Base-by-base conservation (phyloP, 1,140 invertebrate genomes). In the Zaprionus kolodkinae region DNA sequence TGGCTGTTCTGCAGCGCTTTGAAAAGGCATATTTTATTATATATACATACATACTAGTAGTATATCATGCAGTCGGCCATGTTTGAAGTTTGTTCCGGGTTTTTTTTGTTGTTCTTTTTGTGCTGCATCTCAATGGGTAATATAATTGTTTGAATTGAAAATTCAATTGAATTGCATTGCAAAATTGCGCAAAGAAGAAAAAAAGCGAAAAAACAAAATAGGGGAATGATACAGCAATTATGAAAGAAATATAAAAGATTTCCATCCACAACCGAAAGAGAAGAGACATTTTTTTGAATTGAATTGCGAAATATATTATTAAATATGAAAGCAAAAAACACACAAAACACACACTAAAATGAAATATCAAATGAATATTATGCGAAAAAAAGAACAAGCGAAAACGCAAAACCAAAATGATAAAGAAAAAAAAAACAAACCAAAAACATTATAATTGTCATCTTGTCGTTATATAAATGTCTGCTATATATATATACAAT, bases 391-490 rank as follows among this genome's bases (percentile, higher is more conserved):
- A 21, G 21, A 62, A 70, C 27, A 30, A 30, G 17, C 25, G 54
- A 62, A 71, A 56, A 55, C 33, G 45, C 27, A 65, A 66, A 63
- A 52, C 2, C 52, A 40, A 60, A 30, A 5, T 5, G 62, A 17
- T 15, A 68, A 54, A 60, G 50, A 36, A 71, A 40, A 15, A 65
- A 63, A 21, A 63, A 72, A 62, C 38, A 63, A 62, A n/a, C n/a
- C 54, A 30, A 59, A 64, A 64, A 50, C 73, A 77, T 76, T 57
- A 77, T 84, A 80, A 67, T 85, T 83, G 76, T 84, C 78, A 81
- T 77, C 81, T 84, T 77, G 81, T 85, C 81, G 81, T 84, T 84
- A 85, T 80, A 84, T 85, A 81, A 70, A 85, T 85, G 82, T 85
- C 78, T 78, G 81, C 81, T 81, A 80, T 84, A 64, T 21, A 21